Conservation (phyloP, 1,140 invertebrate species). For the Achroia grisella region DNA sequence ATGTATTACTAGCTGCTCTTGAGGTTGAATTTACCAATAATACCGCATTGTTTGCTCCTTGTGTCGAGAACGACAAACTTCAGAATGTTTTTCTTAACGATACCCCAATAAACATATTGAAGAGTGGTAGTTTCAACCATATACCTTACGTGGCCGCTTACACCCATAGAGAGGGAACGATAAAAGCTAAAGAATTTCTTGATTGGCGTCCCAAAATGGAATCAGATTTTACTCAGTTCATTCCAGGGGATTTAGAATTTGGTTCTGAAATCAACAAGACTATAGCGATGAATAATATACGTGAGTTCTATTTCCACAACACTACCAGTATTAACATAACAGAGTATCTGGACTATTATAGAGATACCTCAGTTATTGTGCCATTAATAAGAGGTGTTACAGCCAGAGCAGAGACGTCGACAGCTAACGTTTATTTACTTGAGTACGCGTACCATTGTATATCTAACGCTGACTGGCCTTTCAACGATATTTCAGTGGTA, state of each 20-base stretch:
- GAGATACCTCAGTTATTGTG: conserved; percentile 43
- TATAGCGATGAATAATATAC: conserved; percentile 23
- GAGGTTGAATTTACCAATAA: conserved; percentile 41
- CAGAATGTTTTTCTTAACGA: conserved; percentile 38
- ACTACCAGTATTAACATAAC: conserved; percentile 41
- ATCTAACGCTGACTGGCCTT: conserved; percentile 36
- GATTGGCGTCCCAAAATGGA: conserved; percentile 46
- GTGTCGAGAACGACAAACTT: conserved; percentile 39
- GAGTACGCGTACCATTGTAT: conserved; percentile 43
- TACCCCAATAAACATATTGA: conserved; percentile 42
- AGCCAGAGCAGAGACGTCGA: conserved; percentile 38
- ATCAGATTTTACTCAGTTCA: conserved; percentile 41
- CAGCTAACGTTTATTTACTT: conserved; percentile 30
- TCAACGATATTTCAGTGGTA: conserved; percentile 38
- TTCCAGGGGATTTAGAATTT: conserved; percentile 44
- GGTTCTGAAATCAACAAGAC: conserved; percentile 21
- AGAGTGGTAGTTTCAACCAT: conserved; percentile 43
- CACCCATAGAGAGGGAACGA: conserved; percentile 49
- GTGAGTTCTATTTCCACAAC: conserved; percentile 42
- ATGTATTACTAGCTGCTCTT: conserved; percentile 23
- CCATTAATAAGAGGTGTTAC: conserved; percentile 35
- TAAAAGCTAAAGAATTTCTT: conserved; percentile 36
- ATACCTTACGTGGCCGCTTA: conserved; percentile 48
- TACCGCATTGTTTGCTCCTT: conserved; percentile 49
- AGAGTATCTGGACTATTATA: conserved; percentile 52